A percentile compares a stretch with the other conserved stretches of the same genome.
Conservation (phyloP, 2,113 vertebrate species). For the Elanus axillaris region DNA sequence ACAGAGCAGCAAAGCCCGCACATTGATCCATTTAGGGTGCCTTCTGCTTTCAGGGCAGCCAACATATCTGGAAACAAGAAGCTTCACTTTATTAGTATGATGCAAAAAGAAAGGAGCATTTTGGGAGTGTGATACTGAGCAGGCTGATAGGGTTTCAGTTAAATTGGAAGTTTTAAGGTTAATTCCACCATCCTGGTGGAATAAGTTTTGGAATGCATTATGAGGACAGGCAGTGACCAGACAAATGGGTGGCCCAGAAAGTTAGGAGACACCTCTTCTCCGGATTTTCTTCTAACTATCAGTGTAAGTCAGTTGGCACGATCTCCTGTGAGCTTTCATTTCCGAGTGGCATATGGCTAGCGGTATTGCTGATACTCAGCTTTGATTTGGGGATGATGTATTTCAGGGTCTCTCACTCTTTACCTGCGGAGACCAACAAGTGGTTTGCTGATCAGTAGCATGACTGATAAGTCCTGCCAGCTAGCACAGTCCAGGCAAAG, state of each 20-base stretch:
- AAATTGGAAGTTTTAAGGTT: not conserved
- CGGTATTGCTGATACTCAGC: not conserved
- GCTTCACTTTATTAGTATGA: not conserved
- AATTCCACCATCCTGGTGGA: not conserved
- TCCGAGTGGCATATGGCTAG: fast-evolving
- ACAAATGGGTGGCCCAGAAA: not conserved
- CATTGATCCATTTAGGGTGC: not conserved
- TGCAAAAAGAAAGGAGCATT: not conserved
- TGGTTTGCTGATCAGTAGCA: not conserved
- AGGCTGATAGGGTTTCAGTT: not conserved
- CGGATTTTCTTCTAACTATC: not conserved
- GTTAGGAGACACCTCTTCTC: not conserved
- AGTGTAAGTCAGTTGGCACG: not conserved
- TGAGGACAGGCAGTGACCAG: not conserved
- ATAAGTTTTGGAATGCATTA: not conserved
- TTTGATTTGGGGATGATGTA: not conserved
- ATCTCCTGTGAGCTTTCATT: not conserved
- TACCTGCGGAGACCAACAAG: not conserved
- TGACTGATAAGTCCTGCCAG: not conserved
- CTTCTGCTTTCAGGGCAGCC: not conserved
- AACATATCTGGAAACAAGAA: not conserved
- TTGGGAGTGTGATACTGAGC: not conserved
- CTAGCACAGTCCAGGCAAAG: not conserved
- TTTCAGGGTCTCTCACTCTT: not conserved
- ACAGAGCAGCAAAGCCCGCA: not conserved